These are phyloP conservation scores for Macquaria australasica DNA, from an alignment of 2,113 vertebrate species.

Conservation along the genomic window DNA sequence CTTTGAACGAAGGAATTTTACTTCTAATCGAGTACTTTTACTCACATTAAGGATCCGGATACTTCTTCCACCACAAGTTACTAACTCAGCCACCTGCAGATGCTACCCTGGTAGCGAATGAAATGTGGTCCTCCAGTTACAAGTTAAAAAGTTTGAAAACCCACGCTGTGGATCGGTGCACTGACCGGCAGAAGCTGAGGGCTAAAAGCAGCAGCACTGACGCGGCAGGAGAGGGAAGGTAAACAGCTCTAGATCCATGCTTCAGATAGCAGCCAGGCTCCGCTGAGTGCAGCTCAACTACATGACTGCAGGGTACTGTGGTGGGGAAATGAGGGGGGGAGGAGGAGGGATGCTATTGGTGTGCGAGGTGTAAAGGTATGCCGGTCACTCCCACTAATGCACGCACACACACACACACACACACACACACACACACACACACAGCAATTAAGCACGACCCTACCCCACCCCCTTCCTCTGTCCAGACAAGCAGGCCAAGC, in stretches of 20 bases:
- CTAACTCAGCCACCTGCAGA: not conserved
- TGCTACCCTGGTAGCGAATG: not conserved
- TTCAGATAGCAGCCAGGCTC: conserved; percentile 51
- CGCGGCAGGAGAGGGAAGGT: conserved; percentile 22
- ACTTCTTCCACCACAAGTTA: not conserved
- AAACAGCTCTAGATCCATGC: conserved; percentile 63
- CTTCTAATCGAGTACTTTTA: not conserved
- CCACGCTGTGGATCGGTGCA: not conserved
- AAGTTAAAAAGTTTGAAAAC: conserved; percentile 12
- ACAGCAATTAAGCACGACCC: conserved; percentile 19
- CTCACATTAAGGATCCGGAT: conserved; percentile 2
- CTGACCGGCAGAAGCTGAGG: not conserved
- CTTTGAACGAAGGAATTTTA: not conserved
- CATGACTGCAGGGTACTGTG: conserved; percentile 51
- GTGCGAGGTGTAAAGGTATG: conserved; percentile 75
- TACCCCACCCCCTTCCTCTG: conserved; percentile 56
- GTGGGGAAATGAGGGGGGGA: conserved; percentile 44
- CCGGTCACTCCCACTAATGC: conserved; percentile 67
- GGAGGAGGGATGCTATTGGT: conserved; percentile 54
- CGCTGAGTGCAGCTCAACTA: conserved; percentile 29
- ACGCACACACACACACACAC: conserved; percentile 39
- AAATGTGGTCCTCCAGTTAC: not conserved
- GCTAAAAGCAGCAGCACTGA: conserved; percentile 11
- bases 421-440: conserved; percentile 40
- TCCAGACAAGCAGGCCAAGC: conserved; percentile 68